Evolutionary conservation across 2,113 vertebrate genomes (phyloP).

Genomic region (Cathartes aura): DNA sequence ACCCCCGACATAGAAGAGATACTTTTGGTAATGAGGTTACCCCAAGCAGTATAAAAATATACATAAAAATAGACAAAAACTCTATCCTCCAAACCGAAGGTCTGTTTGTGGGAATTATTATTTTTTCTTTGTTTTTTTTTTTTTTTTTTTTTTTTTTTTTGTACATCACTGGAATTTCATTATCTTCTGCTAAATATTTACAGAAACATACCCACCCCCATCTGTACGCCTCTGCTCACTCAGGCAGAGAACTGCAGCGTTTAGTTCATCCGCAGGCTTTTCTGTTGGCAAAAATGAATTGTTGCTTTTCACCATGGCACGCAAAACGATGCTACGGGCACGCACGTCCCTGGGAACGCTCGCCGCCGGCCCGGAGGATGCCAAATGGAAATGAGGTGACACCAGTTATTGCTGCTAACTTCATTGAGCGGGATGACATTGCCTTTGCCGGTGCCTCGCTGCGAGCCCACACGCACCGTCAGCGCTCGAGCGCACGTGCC

Average conservation of each 20-base stretch:
- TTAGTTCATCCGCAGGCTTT: neutral
- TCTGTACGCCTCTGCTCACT: neutral
- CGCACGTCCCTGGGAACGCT: rapidly evolving
- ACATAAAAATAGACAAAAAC: conserved; percentile 38
- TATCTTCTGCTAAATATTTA: conserved; percentile 34
- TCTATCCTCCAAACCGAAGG: conserved; percentile 27
- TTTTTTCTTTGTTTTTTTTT: no score
- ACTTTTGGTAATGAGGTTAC: neutral
- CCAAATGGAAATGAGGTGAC: rapidly evolving
- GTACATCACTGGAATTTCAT: neutral
- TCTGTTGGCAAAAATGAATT: neutral
- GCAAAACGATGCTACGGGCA: rapidly evolving
- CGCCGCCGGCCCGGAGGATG: neutral
- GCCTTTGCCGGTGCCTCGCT: neutral
- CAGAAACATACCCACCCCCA: neutral
- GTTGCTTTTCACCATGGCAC: neutral
- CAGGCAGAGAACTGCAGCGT: neutral
- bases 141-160: neutral
- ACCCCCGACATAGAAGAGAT: neutral
- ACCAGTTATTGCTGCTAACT: neutral
- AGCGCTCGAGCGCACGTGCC: rapidly evolving
- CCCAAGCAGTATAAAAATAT: conserved; percentile 67
- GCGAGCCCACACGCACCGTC: rapidly evolving
- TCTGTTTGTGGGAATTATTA: neutral
- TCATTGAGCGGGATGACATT: rapidly evolving